phyloP scores from a whole-genome alignment of 2,888 invertebrate genomes.

The Nymphalis urticae region DNA sequence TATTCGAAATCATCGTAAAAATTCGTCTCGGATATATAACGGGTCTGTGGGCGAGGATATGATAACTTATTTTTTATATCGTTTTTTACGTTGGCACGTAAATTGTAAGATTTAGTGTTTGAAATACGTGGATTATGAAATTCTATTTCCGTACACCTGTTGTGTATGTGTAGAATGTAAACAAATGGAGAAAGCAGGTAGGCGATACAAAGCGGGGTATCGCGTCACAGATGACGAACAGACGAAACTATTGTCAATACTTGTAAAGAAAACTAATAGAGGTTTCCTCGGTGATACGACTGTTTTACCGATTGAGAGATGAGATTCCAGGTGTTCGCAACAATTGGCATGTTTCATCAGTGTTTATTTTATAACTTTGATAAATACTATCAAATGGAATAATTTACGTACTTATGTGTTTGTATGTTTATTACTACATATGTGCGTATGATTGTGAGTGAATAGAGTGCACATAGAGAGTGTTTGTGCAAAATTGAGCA shows the following conservation, averaged over 20 bases:
- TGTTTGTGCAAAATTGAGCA: too few relatives aligned
- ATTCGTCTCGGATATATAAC: background rate
- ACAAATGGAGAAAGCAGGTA: slow-evolving; percentile 44
- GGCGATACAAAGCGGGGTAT: slow-evolving; percentile 42
- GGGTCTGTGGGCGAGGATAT: slow-evolving; percentile 4
- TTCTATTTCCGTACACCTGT: slow-evolving; percentile 34
- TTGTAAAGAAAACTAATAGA: slow-evolving; percentile 76
- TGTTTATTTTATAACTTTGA: background rate
- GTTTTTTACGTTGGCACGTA: slow-evolving; percentile 4
- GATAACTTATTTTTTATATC: slow-evolving; percentile 13
- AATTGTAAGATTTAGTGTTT: slow-evolving; percentile 1
- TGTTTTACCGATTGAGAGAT: slow-evolving; percentile 65
- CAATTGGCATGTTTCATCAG: slow-evolving; percentile 39
- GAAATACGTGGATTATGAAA: background rate
- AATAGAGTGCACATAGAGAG: too few relatives aligned
- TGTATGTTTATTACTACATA: too few relatives aligned
- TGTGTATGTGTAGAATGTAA: slow-evolving; percentile 22
- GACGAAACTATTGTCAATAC: slow-evolving; percentile 65
- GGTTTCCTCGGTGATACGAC: slow-evolving; percentile 63
- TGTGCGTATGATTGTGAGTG: too few relatives aligned
- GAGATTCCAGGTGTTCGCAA: slow-evolving; percentile 54
- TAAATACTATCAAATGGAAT: background rate
- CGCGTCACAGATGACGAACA: slow-evolving; percentile 51
- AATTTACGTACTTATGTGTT: background rate
- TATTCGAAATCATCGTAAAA: slow-evolving; percentile 3